Evolutionary conservation across 2,113 vertebrate species (phyloP), one percentile per base, ranked within the genome.

Genomic region (Phasianus colchicus): DNA sequence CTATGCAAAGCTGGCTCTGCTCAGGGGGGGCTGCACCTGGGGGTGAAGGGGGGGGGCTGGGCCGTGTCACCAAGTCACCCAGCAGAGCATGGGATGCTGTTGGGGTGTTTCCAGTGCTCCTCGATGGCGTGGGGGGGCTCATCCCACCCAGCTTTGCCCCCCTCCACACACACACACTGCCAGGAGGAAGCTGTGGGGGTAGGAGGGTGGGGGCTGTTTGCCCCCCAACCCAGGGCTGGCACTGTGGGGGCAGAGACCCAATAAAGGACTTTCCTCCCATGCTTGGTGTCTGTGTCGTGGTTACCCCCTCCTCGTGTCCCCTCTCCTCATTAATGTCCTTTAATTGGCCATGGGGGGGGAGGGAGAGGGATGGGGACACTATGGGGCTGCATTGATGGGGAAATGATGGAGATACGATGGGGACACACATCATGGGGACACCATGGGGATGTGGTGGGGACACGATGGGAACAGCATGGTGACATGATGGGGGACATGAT

Each of bases 191-290:
- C n/a, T 1, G 2, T 48, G 25, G 66, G 67, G 11, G 20, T 30
- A 34, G 32, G 21, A 18, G 71, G 36, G 27, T 52, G 47, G 54
- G 43, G 38, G 43, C 11, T 47, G 45, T 21, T 47, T 47, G 45
- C 19, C 45, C 45, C 15, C 12, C 2, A 16, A 48, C 55, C 42
- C 21, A 11, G 9, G 40, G 83, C 66, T 1, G 12, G 47, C 3
- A 2, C 29, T 3, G 19, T 0, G 30, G 36, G n/a, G 3, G n/a
- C 61, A 32, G 57, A 83, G 38, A 71, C 69, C 42, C 42, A 95
- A 92, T 96, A 96, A 96, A 95, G 70, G 84, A 55, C 81, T 95
- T 92, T 93, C 25, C 57, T 93, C 34, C 54, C 54, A 5, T 78
- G 77, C 12, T 38, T 18, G 14, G 34, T 75, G 73, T 87, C 91